Percentiles rank a stretch among this genome's conserved stretches.
phyloP scores from a whole-genome alignment of 2,888 invertebrate species.

The Cerceris ruficornis region DNA sequence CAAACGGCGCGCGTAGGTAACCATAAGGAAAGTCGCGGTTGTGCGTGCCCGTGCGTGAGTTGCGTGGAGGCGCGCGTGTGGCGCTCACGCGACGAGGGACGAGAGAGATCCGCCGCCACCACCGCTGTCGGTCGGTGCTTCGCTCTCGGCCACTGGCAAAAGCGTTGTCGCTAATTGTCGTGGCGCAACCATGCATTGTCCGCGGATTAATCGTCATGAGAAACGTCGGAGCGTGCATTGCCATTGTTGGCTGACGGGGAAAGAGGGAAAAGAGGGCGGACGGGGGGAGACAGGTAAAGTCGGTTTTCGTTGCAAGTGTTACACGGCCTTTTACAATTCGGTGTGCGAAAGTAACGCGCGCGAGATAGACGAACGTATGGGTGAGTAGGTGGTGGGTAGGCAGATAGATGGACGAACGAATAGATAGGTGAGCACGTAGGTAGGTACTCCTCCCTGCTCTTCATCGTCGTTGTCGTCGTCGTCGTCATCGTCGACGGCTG shows the following conservation, averaged over 20 bases:
- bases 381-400: conserved; percentile 37
- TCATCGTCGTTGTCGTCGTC: conserved; percentile 19
- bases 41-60: conserved; percentile 27
- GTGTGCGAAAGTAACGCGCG: conserved; percentile 58
- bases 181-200: conserved; percentile 74
- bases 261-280: background rate
- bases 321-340: conserved; percentile 69
- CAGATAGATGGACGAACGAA: conserved; percentile 40
- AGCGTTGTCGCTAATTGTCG: conserved; percentile 77
- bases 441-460: conserved; percentile 55
- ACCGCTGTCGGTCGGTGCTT: conserved; percentile 9
- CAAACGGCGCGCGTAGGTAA: conserved; percentile 48
- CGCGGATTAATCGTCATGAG: conserved; percentile 76
- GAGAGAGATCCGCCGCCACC: conserved; percentile 16
- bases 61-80: conserved; percentile 34
- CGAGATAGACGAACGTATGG: conserved; percentile 35
- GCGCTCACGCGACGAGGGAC: conserved; percentile 56
- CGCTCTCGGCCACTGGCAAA: conserved; percentile 57
- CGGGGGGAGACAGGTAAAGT: conserved; percentile 14
- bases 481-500: conserved; percentile 1
- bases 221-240: conserved; percentile 64
- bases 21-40: background rate
- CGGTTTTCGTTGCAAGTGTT: conserved; percentile 60
- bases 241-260: conserved; percentile 49
- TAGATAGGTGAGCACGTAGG: conserved; percentile 50